A percentile compares a stretch with the other conserved stretches of the same genome.
These are phyloP conservation scores for Odocoileus virginianus DNA, from an alignment of 2,113 vertebrate species.

Conservation along the genomic window DNA sequence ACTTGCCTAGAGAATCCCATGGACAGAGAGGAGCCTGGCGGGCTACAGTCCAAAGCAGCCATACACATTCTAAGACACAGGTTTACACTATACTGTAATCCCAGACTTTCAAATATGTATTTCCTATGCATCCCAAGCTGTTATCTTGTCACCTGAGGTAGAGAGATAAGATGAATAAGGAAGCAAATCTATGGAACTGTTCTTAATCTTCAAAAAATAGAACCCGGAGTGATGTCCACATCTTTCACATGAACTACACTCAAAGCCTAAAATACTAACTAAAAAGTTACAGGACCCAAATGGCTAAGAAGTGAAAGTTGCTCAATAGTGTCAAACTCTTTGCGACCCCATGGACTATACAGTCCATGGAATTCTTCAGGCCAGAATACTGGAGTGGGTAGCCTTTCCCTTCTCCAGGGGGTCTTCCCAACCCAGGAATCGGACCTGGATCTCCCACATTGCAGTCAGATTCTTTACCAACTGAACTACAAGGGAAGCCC, in stretches of 20 bases:
- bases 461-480: not conserved
- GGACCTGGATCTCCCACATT: not conserved
- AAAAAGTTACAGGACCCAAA: not conserved
- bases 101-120: not conserved
- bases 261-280: not conserved
- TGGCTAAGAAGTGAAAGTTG: not conserved
- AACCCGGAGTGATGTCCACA: not conserved
- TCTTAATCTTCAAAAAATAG: not conserved
- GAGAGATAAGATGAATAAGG: not conserved
- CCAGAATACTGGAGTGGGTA: not conserved
- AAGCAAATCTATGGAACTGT: not conserved
- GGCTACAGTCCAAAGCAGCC: not conserved
- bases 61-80: not conserved
- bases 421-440: not conserved
- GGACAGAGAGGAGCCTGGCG: fast-evolving
- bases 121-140: not conserved
- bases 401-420: not conserved
- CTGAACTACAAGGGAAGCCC: not conserved
- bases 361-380: not conserved
- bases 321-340: not conserved
- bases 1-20: not conserved
- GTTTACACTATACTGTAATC: not conserved
- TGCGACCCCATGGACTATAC: not conserved
- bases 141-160: not conserved
- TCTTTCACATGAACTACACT: not conserved